Evolutionary conservation across 2,797 vertebrate species (phyloP).

Genomic region (Labroides dimidiatus): DNA sequence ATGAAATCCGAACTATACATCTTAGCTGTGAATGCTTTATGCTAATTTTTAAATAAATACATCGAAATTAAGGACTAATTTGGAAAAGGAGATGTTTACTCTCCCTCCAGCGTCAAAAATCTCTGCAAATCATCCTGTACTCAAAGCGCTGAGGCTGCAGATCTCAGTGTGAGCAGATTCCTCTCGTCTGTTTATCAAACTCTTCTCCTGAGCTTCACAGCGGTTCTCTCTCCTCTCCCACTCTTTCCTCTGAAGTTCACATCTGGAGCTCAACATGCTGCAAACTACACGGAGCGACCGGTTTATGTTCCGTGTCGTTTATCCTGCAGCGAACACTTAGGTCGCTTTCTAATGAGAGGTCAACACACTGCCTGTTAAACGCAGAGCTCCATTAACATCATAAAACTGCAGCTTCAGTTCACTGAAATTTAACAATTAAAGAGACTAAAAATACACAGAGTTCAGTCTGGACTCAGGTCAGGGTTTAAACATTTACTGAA

Average conservation of each 20-base stretch:
- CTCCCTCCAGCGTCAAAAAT: not conserved
- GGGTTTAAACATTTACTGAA: slow-evolving; percentile 2
- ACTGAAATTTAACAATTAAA: not conserved
- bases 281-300: slow-evolving; percentile 23
- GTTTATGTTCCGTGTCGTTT: slow-evolving; percentile 33
- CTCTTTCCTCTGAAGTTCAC: slow-evolving; percentile 28
- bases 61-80: too few relatives aligned
- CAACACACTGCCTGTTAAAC: slow-evolving; percentile 37
- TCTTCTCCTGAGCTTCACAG: slow-evolving; percentile 52
- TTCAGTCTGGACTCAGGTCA: slow-evolving; percentile 10
- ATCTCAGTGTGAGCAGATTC: slow-evolving; percentile 40
- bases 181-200: slow-evolving; percentile 39
- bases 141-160: slow-evolving; percentile 5
- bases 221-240: slow-evolving; percentile 10
- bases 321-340: slow-evolving; percentile 24
- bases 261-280: slow-evolving; percentile 50
- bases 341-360: slow-evolving; percentile 30
- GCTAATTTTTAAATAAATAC: too few relatives aligned
- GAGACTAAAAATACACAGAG: not conserved
- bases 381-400: slow-evolving; percentile 13
- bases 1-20: too few relatives aligned
- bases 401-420: slow-evolving; percentile 28
- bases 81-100: not conserved
- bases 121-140: not conserved
- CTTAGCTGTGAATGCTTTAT: too few relatives aligned